Evolutionary conservation across 2,797 vertebrate genomes (phyloP), one percentile per base, ranked within the genome.

Genomic region (Coregonus suidteri): DNA sequence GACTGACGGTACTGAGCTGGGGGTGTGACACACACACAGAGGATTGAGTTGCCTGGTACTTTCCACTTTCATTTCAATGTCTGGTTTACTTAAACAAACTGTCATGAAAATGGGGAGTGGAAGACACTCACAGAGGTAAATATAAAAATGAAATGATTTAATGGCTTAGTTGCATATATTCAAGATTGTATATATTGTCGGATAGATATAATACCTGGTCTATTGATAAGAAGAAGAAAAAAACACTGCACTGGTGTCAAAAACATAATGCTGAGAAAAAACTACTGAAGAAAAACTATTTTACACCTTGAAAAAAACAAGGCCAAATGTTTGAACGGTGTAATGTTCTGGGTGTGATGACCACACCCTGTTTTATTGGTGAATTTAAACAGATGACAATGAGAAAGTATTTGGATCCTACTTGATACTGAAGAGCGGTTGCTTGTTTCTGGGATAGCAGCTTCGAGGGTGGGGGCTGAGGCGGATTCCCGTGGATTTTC

Each of bases 1-100:
- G 96, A 97, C 91, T 98, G 97, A 85, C 97, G 97, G 93, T 97
- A 97, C 94, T 99, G 98, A 96, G 96, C 98, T 99, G 91, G 83
- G 88, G 80, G 85, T 82, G 78, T 71, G 62, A 85, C 37, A 90
- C 62, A 35, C 78, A 71, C 70, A 76, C 18, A 20, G n/a, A 53
- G 1, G 41, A 4, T 76, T 64, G 6, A 64, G 59, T 3, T 11
- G 56, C 18, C n/a, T n/a, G 53, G 18, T 56, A 16, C 16, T 62
- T 2, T n/a, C 7, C 59, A 25, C 59, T 25, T 47, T 47, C 41
- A 30, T 64, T 59, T 25, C 25, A 25, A 25, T n/a, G 20, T 30
- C 16, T 64, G 20, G 59, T 64, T 64, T 25, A 13, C 59, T 9
- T 30, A 77, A 75, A 75, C n/a, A 75, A 7, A 78, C 41, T 70